phyloP scores from a whole-genome alignment of 2,888 invertebrate species.

The Girardia tigrina region DNA sequence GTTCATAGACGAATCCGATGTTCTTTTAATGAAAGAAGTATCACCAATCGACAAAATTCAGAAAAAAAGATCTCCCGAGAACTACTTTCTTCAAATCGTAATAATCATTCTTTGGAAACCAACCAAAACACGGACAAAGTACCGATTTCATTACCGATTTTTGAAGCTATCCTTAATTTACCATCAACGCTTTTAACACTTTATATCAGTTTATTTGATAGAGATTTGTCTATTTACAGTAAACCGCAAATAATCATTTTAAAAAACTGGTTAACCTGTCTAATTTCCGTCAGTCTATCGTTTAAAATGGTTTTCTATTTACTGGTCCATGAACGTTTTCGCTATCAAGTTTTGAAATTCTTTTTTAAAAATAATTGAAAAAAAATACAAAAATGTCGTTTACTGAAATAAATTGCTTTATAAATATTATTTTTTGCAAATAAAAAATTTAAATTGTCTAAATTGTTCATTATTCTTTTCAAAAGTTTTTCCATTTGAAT shows the following conservation, averaged over 20 bases:
- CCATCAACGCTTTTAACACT: not conserved
- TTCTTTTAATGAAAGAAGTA: not conserved
- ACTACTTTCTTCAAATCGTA: not conserved
- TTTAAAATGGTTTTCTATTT: not conserved
- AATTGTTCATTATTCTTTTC: too few species aligned
- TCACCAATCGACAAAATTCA: not conserved
- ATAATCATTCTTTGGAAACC: not conserved
- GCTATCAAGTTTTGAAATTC: constrained; percentile 7
- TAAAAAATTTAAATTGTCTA: too few species aligned
- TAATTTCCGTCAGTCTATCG: not conserved
- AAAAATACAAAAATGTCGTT: too few species aligned
- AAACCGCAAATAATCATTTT: not conserved
- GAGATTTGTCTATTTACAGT: not conserved
- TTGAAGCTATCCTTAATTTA: not conserved
- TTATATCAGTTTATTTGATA: constrained; percentile 15
- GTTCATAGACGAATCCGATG: not conserved
- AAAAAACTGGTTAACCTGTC: not conserved
- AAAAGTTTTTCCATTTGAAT: too few species aligned
- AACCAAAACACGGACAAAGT: not conserved
- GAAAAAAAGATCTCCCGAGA: not conserved
- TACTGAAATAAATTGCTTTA: too few species aligned
- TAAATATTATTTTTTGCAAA: too few species aligned
- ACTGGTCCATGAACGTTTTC: not conserved
- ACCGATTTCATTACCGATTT: not conserved
- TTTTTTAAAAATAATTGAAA: not conserved